phyloP scores from a whole-genome alignment of 64 coral and sea anemone genomes.

The Pocillopora damicornis region DNA sequence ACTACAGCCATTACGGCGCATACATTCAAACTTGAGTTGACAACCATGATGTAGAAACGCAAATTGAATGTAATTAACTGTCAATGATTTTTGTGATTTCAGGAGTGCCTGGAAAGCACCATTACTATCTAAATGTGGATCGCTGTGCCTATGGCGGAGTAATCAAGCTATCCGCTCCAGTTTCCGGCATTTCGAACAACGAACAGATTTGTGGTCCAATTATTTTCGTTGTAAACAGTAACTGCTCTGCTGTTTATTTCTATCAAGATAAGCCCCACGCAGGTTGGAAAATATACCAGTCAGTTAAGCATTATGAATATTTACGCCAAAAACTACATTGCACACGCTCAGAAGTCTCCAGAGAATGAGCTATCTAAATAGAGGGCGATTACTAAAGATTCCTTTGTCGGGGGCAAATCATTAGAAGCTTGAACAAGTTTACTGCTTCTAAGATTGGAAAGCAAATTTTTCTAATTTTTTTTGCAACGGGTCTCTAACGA shows the following conservation, averaged over 20 bases:
- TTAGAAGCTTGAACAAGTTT: too few relatives aligned
- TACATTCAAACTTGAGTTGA: too few relatives aligned
- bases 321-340: too few relatives aligned
- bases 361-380: too few relatives aligned
- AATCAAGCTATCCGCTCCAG: not conserved
- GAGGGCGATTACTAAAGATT: too few relatives aligned
- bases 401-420: too few relatives aligned
- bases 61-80: not conserved
- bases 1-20: too few relatives aligned
- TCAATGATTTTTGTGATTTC: not conserved
- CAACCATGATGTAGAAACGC: too few relatives aligned
- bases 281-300: slow-evolving; percentile 36
- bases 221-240: slow-evolving; percentile 30
- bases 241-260: slow-evolving; percentile 45
- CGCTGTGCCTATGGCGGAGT: slow-evolving; percentile 47
- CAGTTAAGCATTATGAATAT: not conserved
- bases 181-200: slow-evolving; percentile 1
- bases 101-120: slow-evolving; percentile 15
- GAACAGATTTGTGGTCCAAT: slow-evolving; percentile 43
- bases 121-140: slow-evolving; percentile 55
- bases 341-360: too few relatives aligned
- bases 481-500: too few relatives aligned
- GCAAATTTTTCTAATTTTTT: too few relatives aligned
- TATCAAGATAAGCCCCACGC: not conserved
- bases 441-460: too few relatives aligned